Evolutionary conservation across 2,113 vertebrate genomes (phyloP), one percentile per base, ranked within the genome.

Genomic region (Eptesicus fuscus): DNA sequence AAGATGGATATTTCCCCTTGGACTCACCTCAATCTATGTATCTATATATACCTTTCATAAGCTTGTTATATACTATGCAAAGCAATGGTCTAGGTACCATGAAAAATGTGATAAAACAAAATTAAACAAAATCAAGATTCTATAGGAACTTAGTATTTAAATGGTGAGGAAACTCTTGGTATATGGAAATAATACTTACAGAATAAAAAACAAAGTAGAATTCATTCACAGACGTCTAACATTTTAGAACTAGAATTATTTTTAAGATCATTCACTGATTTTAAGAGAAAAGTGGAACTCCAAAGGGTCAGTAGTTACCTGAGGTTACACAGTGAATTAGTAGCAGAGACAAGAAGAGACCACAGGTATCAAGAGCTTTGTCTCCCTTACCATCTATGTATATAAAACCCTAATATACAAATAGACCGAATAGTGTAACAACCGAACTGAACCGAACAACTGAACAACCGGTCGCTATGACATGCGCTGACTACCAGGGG

Each of bases 211-310:
- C 53, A 87, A 85, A 71, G 56, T 44, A 71, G 78, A 90, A 94
- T 80, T 95, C 17, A 83, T 84, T 95, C 40, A 83, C 7, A 56
- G 88, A 67, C 30, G 37, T 80, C 56, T 70, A 67, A 47, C 71
- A 65, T 82, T 96, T 80, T 82, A 77, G 77, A 85, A 89, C 67
- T 53, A 79, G 22, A 89, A 94, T 22, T 56, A 77, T 56, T 76
- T 61, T 90, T 44, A 77, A 74, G 69, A 71, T 85, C 61, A n/a
- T 76, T 63, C 28, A 67, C 53, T 91, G 67, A 87, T 88, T 37
- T 87, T 40, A 22, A 77, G 16, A 69, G 67, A 71, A 83, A 67
- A 76, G 0, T 20, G 4, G 25, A 85, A 49, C 30, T 47, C 37
- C 56, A 16, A 71, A 73, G 44, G 10, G 44, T 93, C 16, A 53